Conservation (phyloP, 2,888 invertebrate species). For the Carpatolechia fugitivella region DNA sequence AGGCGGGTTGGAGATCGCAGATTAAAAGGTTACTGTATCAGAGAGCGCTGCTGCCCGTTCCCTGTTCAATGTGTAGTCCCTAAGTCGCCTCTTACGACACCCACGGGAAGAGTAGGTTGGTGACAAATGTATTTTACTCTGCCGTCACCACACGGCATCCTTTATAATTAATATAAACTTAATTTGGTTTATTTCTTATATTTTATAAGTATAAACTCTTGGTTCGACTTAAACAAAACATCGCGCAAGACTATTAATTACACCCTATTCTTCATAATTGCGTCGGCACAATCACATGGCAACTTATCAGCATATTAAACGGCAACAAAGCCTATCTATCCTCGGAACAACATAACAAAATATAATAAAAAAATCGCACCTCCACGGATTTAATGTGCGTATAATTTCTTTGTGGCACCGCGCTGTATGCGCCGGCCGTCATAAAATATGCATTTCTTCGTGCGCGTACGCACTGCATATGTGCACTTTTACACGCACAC, state of each 20-base stretch:
- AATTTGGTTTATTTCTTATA: too few relatives aligned
- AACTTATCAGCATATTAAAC: constrained; percentile 9
- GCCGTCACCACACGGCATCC: too few relatives aligned
- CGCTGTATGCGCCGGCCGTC: constrained; percentile 77
- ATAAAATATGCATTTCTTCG: constrained; percentile 79
- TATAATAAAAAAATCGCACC: constrained; percentile 59
- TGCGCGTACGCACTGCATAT: constrained; percentile 51
- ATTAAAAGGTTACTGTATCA: too few relatives aligned
- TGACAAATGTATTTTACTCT: too few relatives aligned
- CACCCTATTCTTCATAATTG: not conserved
- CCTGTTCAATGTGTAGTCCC: too few relatives aligned
- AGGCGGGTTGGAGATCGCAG: too few relatives aligned
- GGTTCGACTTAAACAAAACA: not conserved
- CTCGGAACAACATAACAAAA: constrained; percentile 29
- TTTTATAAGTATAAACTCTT: too few relatives aligned
- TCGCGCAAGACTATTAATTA: not conserved
- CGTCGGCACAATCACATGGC: not conserved
- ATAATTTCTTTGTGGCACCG: constrained; percentile 80
- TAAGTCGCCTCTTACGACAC: too few relatives aligned
- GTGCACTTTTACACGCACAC: constrained; percentile 26
- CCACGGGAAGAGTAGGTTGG: too few relatives aligned
- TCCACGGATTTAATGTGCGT: constrained; percentile 77
- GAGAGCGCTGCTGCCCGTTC: too few relatives aligned
- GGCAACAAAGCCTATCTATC: constrained; percentile 27
- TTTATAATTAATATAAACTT: too few relatives aligned